Evolutionary conservation across 2,888 invertebrate species (phyloP).

Genomic region (Drosophila tripunctata): DNA sequence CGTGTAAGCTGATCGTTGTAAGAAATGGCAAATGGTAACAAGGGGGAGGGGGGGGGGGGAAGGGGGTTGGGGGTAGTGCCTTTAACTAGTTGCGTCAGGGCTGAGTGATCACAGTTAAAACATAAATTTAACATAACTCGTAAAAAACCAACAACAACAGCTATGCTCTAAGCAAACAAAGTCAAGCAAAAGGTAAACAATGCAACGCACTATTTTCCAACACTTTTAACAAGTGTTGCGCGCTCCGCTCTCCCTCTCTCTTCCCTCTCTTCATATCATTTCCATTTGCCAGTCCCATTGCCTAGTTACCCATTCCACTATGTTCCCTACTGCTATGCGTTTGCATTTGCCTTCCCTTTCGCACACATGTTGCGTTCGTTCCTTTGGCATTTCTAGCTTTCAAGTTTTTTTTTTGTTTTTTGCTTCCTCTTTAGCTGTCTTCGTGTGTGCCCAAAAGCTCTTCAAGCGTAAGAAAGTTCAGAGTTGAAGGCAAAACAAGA

Average conservation of each 20-base stretch:
- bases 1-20: conserved; percentile 57
- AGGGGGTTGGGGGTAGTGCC: too few relatives aligned
- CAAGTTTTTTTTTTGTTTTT: conserved; percentile 52
- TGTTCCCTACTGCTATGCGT: too few relatives aligned
- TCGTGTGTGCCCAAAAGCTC: conserved; percentile 59
- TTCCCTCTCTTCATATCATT: background rate
- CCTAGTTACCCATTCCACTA: too few relatives aligned
- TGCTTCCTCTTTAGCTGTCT: conserved; percentile 18
- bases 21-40: conserved; percentile 66
- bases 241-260: conserved; percentile 27
- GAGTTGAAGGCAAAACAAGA: conserved; percentile 73
- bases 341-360: background rate
- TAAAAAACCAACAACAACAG: conserved; percentile 45
- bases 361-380: background rate
- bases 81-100: conserved; percentile 75
- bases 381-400: conserved; percentile 51
- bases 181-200: conserved; percentile 78
- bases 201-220: conserved; percentile 81
- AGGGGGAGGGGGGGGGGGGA: conserved; percentile 1
- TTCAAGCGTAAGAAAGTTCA: conserved; percentile 78
- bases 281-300: too few relatives aligned
- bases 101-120: conserved; percentile 72
- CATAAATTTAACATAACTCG: conserved; percentile 57
- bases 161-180: conserved; percentile 55
- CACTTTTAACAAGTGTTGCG: conserved; percentile 79